Conservation (phyloP, 2,113 vertebrate genomes). For the Suncus etruscus region DNA sequence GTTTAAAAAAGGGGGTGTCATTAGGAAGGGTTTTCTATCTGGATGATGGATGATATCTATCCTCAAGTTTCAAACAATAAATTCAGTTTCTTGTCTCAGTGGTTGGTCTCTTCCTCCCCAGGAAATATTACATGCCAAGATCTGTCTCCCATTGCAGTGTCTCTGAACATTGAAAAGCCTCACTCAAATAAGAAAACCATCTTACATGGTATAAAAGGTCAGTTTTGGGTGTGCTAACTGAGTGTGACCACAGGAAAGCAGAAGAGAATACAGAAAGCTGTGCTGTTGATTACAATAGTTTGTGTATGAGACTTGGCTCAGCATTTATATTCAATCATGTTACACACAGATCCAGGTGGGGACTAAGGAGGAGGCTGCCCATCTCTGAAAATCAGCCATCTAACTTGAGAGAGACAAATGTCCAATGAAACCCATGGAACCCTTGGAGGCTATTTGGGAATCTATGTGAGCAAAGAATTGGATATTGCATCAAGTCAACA, state of each 20-base stretch:
- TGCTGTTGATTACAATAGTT: background rate
- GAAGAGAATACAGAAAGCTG: background rate
- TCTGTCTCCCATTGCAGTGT: conserved; percentile 1
- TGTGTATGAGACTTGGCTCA: background rate
- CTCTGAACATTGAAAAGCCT: conserved; percentile 52
- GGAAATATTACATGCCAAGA: background rate
- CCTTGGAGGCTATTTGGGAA: background rate
- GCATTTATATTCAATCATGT: too few relatives aligned
- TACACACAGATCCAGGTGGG: too few relatives aligned
- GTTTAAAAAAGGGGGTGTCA: conserved; percentile 9
- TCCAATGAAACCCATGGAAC: background rate
- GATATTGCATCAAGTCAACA: background rate
- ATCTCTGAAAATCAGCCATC: background rate
- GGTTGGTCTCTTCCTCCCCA: conserved; percentile 50
- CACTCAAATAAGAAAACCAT: background rate
- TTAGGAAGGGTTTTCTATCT: conserved; percentile 9
- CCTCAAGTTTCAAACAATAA: conserved; percentile 73
- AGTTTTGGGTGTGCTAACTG: conserved; percentile 22
- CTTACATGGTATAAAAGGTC: background rate
- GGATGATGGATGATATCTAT: conserved; percentile 70
- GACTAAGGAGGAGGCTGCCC: background rate
- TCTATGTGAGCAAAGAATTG: background rate
- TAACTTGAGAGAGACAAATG: background rate
- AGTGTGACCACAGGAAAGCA: background rate
- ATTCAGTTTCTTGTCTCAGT: conserved; percentile 75